These are phyloP conservation scores for Baccha elongata DNA, from an alignment of 2,888 invertebrate species.

Conservation along the genomic window DNA sequence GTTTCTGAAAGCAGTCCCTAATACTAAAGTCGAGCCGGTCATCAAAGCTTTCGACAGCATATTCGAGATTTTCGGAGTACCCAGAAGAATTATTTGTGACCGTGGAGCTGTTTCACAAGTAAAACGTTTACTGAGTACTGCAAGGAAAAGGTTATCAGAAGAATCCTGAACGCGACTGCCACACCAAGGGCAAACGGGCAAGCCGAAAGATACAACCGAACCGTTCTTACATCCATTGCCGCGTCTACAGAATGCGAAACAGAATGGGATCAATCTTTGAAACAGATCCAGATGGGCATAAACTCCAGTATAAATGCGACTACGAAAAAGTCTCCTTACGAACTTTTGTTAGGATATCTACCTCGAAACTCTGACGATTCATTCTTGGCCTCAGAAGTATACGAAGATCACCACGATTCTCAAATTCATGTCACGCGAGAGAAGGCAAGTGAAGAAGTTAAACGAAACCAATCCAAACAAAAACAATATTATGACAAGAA, in stretches of 20 bases:
- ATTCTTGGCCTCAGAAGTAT: conserved; percentile 1
- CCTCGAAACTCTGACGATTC: background rate
- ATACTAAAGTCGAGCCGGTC: background rate
- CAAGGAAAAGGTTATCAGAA: background rate
- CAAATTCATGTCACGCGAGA: background rate
- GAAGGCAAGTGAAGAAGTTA: background rate
- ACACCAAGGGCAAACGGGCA: background rate
- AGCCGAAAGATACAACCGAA: background rate
- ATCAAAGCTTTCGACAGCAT: background rate
- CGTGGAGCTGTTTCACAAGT: conserved; percentile 9
- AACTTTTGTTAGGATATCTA: background rate
- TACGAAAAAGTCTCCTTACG: background rate
- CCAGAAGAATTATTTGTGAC: conserved; percentile 1
- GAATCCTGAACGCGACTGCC: background rate
- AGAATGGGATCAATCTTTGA: background rate
- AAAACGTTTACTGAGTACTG: background rate
- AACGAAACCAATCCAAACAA: background rate
- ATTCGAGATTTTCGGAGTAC: background rate
- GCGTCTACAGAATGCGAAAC: background rate
- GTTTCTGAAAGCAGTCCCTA: background rate
- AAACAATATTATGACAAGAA: conserved; percentile 3
- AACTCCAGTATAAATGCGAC: background rate
- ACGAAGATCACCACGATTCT: background rate
- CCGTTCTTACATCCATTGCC: background rate
- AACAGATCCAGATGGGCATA: background rate